A percentile compares a stretch with the other conserved stretches of the same genome.
Conservation (phyloP, 2,888 invertebrate genomes). For the Nomada fucata region DNA sequence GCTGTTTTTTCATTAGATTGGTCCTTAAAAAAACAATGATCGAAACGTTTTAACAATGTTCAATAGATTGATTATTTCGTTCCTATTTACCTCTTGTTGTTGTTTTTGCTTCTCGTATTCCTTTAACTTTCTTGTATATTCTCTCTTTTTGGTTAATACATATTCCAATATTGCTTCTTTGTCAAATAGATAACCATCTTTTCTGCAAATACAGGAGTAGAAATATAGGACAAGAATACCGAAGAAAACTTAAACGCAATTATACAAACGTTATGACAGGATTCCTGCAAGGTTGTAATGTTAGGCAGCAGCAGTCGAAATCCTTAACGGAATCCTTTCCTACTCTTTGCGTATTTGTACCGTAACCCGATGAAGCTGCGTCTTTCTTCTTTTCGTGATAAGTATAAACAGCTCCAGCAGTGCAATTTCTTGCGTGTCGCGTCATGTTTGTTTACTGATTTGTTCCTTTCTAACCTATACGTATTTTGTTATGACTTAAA, state of each 20-base stretch:
- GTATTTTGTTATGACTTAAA: background rate
- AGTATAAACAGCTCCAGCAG: constrained; percentile 99
- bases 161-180: constrained; percentile 98
- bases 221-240: background rate
- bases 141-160: constrained; percentile 96
- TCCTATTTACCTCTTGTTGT: constrained; percentile 87
- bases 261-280: constrained; percentile 93
- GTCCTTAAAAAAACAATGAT: constrained; percentile 77
- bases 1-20: constrained; percentile 89
- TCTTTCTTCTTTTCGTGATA: constrained; percentile 99
- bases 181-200: constrained; percentile 97
- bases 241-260: background rate
- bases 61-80: background rate
- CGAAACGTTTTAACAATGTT: background rate
- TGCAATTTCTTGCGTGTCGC: constrained; percentile 98
- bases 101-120: constrained; percentile 95
- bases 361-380: constrained; percentile 97
- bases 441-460: constrained; percentile 87
- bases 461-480: constrained; percentile 4
- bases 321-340: constrained; percentile 97
- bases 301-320: constrained; percentile 99
- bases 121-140: constrained; percentile 94
- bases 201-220: constrained; percentile 82
- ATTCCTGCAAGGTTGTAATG: constrained; percentile 97
- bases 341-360: constrained; percentile 92